Base-by-base conservation (phyloP, 2,797 vertebrate genomes). In the Peromyscus attwateri region DNA sequence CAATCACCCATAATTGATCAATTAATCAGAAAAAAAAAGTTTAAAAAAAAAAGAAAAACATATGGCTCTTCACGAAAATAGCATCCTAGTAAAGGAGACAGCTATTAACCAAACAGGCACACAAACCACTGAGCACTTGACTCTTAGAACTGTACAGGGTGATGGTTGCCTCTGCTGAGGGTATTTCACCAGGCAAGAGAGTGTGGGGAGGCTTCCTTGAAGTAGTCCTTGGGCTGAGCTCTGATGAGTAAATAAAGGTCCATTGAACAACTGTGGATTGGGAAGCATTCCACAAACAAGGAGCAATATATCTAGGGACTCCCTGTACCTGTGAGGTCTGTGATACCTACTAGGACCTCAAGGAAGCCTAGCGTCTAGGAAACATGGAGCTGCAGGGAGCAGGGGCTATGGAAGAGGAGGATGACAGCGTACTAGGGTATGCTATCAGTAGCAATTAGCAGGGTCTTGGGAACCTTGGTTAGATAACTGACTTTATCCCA, bases 401-500 rank as follows among this genome's bases (percentile, higher is more conserved):
- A 77, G 21, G 7, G 77, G 5, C 8, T 23, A 4, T 10, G 52
- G 60, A 34, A n/a, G 40, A 76, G 46, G 34, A 91, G 29, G 34
- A 43, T 34, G 16, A 55, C 89, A 46, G 70, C 37, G 75, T 49
- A 49, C 10, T 12, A 70, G 27, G 70, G 29, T 46, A 31, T 95
- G 37, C 66, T 68, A 49, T 49, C 62, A 62, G 90, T 77, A 68
- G 73, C 62, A 93, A 68, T 37, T 87, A 76, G 57, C 2, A 40
- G 37, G 2, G 52, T 17, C 49, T 73, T 37, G 16, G 68, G 77
- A 60, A 43, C 62, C 82, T 88, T 62, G 34, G 17, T 80, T 71
- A 83, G 7, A 66, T 92, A 43, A 75, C 37, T 95, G 43, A 75
- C 31, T 94, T 95, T 84, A 92, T 94, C 49, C 79, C 82, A 77